phyloP scores from a whole-genome alignment of 2,113 vertebrate species.

The Ceuthmochares aereus region DNA sequence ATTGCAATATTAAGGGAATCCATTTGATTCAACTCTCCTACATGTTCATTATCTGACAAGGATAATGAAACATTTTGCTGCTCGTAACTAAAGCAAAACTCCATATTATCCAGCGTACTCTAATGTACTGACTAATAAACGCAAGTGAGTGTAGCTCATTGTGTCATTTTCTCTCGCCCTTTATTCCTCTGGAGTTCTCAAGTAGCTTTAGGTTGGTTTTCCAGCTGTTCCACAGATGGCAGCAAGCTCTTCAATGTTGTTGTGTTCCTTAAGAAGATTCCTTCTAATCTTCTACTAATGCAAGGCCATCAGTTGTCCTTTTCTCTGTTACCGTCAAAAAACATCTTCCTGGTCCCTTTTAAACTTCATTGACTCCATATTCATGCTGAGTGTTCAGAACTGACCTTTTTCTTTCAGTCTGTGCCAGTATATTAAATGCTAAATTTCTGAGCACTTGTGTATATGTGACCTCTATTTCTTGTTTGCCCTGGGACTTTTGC shows the following conservation, averaged over 20 bases:
- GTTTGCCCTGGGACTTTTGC: not conserved
- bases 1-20: not conserved
- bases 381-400: not conserved
- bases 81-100: not conserved
- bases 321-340: not conserved
- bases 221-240: not conserved
- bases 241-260: not conserved
- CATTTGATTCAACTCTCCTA: not conserved
- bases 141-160: not conserved
- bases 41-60: not conserved
- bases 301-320: not conserved
- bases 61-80: not conserved
- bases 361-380: not conserved
- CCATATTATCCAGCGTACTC: not conserved
- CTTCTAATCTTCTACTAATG: not conserved
- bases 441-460: not conserved
- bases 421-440: not conserved
- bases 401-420: slow-evolving; percentile 4
- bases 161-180: not conserved
- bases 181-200: not conserved
- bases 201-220: not conserved
- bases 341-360: not conserved
- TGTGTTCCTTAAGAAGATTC: not conserved
- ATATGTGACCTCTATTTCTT: not conserved
- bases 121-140: not conserved